Conservation (phyloP, 2,797 vertebrate genomes). For the Lacerta viridis region DNA sequence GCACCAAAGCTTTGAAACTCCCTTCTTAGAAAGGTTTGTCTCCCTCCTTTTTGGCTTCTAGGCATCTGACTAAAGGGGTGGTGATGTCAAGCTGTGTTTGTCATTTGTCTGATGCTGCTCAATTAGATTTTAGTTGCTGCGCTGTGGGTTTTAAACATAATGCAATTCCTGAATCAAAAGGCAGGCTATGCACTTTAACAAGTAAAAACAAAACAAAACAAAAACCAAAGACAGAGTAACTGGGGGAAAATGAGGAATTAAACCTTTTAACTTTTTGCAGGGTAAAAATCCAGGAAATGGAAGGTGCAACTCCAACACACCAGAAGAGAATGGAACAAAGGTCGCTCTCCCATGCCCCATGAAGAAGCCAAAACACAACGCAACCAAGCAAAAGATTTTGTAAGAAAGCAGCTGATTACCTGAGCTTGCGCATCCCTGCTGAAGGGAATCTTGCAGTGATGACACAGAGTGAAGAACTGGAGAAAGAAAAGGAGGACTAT, state of each 20-base stretch:
- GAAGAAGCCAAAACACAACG: conserved; percentile 63
- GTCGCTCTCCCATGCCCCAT: conserved; percentile 18
- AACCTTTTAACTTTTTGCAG: too few species aligned
- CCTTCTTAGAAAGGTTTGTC: background rate
- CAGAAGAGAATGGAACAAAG: conserved; percentile 34
- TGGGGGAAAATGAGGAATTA: background rate
- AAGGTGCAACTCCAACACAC: conserved; percentile 44
- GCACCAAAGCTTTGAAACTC: too few species aligned
- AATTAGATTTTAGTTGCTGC: background rate
- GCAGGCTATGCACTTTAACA: background rate
- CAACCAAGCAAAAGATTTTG: conserved; percentile 59
- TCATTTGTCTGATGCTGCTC: background rate
- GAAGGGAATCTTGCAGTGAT: conserved; percentile 83
- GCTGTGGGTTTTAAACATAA: background rate
- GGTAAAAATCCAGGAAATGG: conserved; percentile 5
- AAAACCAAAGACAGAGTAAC: background rate
- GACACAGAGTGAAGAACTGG: conserved; percentile 83
- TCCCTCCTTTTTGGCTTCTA: background rate
- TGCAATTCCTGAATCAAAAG: background rate
- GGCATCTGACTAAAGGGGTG: background rate
- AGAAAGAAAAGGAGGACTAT: conserved; percentile 78
- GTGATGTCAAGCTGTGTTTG: too few species aligned
- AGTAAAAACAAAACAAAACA: too few species aligned
- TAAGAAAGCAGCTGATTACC: conserved; percentile 77
- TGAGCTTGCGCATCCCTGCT: conserved; percentile 87